These are phyloP conservation scores for Syncerus caffer DNA, from an alignment of 2,797 vertebrate genomes.

Conservation along the genomic window DNA sequence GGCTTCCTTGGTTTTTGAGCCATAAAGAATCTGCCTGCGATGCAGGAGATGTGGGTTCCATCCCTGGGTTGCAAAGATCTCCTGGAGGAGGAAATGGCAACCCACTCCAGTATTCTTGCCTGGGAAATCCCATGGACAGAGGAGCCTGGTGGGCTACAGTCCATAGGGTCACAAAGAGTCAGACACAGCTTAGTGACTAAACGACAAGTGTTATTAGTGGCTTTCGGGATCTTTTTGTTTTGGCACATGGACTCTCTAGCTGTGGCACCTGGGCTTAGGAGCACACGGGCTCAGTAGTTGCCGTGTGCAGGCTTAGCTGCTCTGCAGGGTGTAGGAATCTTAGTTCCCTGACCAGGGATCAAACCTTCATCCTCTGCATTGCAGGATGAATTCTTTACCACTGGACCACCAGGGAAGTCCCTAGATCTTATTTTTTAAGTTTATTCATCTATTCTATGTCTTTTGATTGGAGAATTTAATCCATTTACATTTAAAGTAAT, in stretches of 20 bases:
- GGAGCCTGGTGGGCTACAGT: not conserved
- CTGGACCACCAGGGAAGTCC: too few relatives aligned
- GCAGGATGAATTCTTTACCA: not conserved
- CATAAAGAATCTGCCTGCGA: not conserved
- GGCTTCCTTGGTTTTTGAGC: not conserved
- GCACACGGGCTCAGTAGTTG: not conserved
- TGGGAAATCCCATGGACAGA: not conserved
- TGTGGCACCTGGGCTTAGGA: not conserved
- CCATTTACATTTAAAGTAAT: not conserved
- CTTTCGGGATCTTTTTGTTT: not conserved
- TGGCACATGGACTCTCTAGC: not conserved
- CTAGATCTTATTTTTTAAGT: not conserved
- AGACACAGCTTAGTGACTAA: not conserved
- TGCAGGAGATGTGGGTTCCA: not conserved
- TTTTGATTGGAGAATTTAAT: not conserved
- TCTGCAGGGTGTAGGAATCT: not conserved
- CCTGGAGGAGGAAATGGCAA: not conserved
- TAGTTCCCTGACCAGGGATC: not conserved
- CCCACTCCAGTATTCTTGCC: not conserved
- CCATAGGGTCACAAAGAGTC: not conserved
- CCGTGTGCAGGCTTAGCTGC: not conserved
- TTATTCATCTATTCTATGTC: not conserved
- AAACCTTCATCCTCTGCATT: not conserved
- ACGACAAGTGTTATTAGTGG: not conserved
- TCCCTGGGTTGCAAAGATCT: not conserved